Conservation (phyloP, 2,797 vertebrate species). For the Coendou prehensilis region DNA sequence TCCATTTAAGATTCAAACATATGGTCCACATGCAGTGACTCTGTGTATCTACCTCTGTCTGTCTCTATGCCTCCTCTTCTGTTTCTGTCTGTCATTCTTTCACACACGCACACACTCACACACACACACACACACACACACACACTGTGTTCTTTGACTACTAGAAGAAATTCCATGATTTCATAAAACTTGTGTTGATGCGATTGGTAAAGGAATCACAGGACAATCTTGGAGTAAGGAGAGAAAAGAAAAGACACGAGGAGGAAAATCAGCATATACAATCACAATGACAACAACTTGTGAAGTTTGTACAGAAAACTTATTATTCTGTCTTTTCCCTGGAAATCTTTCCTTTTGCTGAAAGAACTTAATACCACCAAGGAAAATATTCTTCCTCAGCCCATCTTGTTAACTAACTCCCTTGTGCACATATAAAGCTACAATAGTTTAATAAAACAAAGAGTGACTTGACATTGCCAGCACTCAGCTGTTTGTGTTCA, state of each 20-base stretch:
- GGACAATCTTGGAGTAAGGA: not conserved
- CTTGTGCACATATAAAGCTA: conserved; percentile 33
- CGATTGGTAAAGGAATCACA: not conserved
- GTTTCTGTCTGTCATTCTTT: not conserved
- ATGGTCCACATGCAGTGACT: not conserved
- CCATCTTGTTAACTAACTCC: conserved; percentile 42
- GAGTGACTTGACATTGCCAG: conserved; percentile 51
- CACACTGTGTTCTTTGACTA: not conserved
- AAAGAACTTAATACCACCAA: conserved; percentile 25
- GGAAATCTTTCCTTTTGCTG: conserved; percentile 61
- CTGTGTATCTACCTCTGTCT: not conserved
- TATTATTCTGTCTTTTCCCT: conserved; percentile 2
- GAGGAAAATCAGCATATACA: not conserved
- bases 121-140: not conserved
- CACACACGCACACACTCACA: not conserved
- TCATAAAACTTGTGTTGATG: not conserved
- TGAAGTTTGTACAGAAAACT: not conserved
- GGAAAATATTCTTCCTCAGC: conserved; percentile 27
- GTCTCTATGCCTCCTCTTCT: not conserved
- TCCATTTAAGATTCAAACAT: conserved; percentile 2
- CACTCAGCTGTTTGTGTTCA: conserved; percentile 73
- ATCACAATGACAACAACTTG: not conserved
- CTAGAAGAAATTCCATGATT: conserved; percentile 27
- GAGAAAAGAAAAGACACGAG: not conserved
- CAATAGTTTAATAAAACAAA: conserved; percentile 79